Conservation (phyloP, 2,888 invertebrate species). For the Apantesis nais region DNA sequence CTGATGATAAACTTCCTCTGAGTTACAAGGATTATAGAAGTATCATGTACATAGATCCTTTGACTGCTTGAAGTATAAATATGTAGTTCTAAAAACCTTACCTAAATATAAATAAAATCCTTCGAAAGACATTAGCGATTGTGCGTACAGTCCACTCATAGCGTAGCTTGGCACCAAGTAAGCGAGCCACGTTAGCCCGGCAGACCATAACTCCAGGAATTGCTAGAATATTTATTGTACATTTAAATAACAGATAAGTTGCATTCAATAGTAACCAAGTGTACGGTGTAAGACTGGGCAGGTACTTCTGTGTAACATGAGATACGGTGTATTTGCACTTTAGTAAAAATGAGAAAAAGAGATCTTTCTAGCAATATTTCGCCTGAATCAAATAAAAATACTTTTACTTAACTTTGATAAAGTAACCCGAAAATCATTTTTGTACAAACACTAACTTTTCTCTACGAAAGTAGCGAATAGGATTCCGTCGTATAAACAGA, state of each 20-base stretch:
- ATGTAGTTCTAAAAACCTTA: conserved; percentile 56
- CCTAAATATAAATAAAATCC: conserved; percentile 91
- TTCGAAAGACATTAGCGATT: conserved; percentile 87
- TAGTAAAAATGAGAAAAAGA: too few species aligned
- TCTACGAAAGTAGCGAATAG: too few species aligned
- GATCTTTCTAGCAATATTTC: background rate
- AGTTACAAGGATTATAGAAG: too few species aligned
- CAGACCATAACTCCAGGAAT: conserved; percentile 91
- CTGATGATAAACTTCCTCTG: too few species aligned
- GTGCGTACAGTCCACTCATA: conserved; percentile 93
- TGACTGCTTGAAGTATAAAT: background rate
- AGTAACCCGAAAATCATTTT: too few species aligned
- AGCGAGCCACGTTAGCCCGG: conserved; percentile 92
- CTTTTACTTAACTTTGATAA: background rate
- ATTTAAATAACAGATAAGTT: background rate
- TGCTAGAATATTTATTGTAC: conserved; percentile 82
- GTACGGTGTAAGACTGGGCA: background rate
- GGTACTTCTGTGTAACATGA: background rate
- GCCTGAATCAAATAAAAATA: background rate
- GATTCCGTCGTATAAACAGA: background rate
- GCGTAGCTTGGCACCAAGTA: conserved; percentile 95
- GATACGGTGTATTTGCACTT: too few species aligned
- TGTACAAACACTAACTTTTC: too few species aligned
- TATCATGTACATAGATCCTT: background rate
- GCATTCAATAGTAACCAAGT: too few species aligned